These are phyloP conservation scores for Anthonomus grandis DNA, from an alignment of 1,140 invertebrate species.

Conservation along the genomic window DNA sequence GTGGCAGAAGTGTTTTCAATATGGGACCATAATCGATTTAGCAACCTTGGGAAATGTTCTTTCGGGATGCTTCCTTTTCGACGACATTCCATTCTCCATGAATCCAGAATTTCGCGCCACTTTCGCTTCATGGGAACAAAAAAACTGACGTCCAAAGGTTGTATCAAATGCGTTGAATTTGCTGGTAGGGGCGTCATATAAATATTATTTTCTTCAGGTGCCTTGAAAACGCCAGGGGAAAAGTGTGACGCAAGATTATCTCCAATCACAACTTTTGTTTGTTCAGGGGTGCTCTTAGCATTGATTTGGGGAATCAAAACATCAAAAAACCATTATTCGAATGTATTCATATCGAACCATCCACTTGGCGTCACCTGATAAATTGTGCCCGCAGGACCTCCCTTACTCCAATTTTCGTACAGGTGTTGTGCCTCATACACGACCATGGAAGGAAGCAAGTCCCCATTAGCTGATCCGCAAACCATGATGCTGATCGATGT, in stretches of 20 bases:
- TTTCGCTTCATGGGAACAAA: too few species aligned
- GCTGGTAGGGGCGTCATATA: too few species aligned
- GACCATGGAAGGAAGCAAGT: conserved; percentile 36
- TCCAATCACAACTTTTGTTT: neutral
- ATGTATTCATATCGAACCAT: conserved; percentile 41
- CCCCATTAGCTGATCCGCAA: conserved; percentile 29
- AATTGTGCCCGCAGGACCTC: conserved; percentile 39
- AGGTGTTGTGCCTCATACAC: conserved; percentile 48
- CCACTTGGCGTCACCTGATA: conserved; percentile 45
- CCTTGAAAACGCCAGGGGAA: neutral
- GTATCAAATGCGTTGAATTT: too few species aligned
- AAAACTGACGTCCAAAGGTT: too few species aligned
- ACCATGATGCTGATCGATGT: conserved; percentile 35
- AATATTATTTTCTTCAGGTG: neutral
- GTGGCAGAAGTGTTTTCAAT: too few species aligned
- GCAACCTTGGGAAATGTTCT: too few species aligned
- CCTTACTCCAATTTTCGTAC: conserved; percentile 42
- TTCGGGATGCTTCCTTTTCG: too few species aligned
- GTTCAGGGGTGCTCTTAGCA: neutral
- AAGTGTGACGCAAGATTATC: neutral
- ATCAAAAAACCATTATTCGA: conserved; percentile 45
- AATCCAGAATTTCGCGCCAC: too few species aligned
- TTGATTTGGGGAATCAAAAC: neutral
- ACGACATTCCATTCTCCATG: too few species aligned
- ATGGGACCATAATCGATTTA: too few species aligned